A percentile compares a stretch with the other conserved stretches of the same genome.
These are phyloP conservation scores for Myocastor coypus DNA, from an alignment of 2,113 vertebrate species.

Conservation along the genomic window DNA sequence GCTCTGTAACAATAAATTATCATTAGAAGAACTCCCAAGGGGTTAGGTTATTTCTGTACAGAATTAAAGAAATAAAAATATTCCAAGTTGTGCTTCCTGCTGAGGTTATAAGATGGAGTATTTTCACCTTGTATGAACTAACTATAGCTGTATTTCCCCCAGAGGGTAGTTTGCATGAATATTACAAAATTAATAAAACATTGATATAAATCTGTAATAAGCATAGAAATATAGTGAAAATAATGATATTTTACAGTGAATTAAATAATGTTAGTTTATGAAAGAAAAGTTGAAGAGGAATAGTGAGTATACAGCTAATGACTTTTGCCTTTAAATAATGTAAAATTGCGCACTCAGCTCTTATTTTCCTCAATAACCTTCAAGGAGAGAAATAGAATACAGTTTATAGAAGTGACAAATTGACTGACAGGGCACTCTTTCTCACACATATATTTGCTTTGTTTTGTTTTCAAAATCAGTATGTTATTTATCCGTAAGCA, in stretches of 20 bases:
- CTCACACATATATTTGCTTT: not conserved
- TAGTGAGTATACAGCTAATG: not conserved
- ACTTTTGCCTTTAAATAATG: not conserved
- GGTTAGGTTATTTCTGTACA: conserved; percentile 60
- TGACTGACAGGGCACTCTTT: not conserved
- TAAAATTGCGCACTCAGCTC: not conserved
- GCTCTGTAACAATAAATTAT: conserved; percentile 80
- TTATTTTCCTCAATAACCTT: not conserved
- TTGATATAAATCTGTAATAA: conserved; percentile 75
- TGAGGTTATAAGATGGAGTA: conserved; percentile 68
- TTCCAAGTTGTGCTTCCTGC: not conserved
- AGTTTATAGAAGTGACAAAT: not conserved
- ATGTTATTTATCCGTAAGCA: not conserved
- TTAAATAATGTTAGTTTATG: not conserved
- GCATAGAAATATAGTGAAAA: conserved; percentile 52
- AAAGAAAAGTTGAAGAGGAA: not conserved
- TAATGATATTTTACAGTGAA: conserved; percentile 4
- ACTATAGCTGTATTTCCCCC: conserved; percentile 61
- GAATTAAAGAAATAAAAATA: conserved; percentile 61
- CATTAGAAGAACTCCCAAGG: conserved; percentile 68
- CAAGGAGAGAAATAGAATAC: not conserved
- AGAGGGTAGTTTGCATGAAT: conserved; percentile 67
- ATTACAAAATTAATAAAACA: conserved; percentile 79
- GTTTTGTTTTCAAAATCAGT: not conserved
- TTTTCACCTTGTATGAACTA: conserved; percentile 64